Percentiles rank a stretch among this genome's conserved stretches.
Evolutionary conservation across 2,797 vertebrate genomes (phyloP).

Genomic region (Tapirus indicus): DNA sequence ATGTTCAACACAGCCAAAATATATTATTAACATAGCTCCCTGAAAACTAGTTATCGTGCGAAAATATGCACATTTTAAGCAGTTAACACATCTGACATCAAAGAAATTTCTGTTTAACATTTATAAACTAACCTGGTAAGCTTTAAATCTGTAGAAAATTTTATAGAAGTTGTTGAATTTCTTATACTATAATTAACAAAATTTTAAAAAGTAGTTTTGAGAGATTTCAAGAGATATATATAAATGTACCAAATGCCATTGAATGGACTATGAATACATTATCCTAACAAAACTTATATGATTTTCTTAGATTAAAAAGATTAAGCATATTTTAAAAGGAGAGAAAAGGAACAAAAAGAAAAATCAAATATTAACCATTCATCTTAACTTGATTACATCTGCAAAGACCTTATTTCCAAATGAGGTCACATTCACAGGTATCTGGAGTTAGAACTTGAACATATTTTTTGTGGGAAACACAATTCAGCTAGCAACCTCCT

Average conservation of each 20-base stretch:
- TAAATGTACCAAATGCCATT: background rate
- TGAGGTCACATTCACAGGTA: background rate
- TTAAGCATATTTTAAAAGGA: background rate
- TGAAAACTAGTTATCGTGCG: slow-evolving; percentile 10
- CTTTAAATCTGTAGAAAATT: slow-evolving; percentile 28
- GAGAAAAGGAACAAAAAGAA: background rate
- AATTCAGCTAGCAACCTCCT: background rate
- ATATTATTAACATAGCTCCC: slow-evolving; percentile 17
- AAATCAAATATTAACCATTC: background rate
- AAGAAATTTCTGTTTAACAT: slow-evolving; percentile 56
- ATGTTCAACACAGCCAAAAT: slow-evolving; percentile 58
- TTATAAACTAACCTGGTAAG: slow-evolving; percentile 38
- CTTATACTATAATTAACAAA: slow-evolving; percentile 27
- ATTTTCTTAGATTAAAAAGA: background rate
- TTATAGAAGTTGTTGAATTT: slow-evolving; percentile 23
- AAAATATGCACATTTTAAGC: slow-evolving; percentile 52
- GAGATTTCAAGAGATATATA: background rate
- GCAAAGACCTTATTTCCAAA: background rate
- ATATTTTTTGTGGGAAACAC: background rate
- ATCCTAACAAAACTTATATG: background rate
- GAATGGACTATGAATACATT: slow-evolving; percentile 15
- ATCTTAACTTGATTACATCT: background rate
- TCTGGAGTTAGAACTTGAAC: background rate
- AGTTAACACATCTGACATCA: slow-evolving; percentile 18
- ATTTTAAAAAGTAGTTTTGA: background rate